A percentile compares a stretch with the other conserved stretches of the same genome.
Conservation (phyloP, 2,113 vertebrate genomes). For the Ammodytes marinus region DNA sequence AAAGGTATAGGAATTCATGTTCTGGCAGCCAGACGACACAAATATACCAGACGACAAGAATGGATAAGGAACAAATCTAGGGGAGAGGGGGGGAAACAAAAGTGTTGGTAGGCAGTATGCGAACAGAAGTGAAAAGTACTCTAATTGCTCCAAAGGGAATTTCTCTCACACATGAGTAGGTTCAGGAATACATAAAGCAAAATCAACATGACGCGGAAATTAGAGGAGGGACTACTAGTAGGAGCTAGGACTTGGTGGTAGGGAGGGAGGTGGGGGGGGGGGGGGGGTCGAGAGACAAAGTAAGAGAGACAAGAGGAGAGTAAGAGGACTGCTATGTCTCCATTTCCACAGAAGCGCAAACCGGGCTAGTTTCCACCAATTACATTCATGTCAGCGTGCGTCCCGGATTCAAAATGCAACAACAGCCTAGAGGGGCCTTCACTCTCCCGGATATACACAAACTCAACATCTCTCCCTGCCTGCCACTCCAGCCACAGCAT, state of each 20-base stretch:
- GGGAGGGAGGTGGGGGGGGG: slow-evolving; percentile 21
- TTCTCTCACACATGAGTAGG: slow-evolving; percentile 42
- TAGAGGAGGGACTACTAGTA: slow-evolving; percentile 10
- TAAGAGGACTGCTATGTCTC: slow-evolving; percentile 61
- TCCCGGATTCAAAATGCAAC: slow-evolving; percentile 82
- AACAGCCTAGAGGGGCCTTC: slow-evolving; percentile 77
- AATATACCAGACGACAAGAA: slow-evolving; percentile 19
- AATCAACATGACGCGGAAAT: slow-evolving; percentile 39
- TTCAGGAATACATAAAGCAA: slow-evolving; percentile 21
- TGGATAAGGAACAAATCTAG: not conserved
- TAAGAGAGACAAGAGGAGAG: slow-evolving; percentile 39
- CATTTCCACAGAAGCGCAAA: slow-evolving; percentile 61
- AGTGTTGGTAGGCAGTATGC: slow-evolving; percentile 1
- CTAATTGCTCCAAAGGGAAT: slow-evolving; percentile 68
- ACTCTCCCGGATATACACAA: slow-evolving; percentile 60
- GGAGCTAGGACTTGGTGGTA: slow-evolving; percentile 2
- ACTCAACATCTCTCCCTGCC: slow-evolving; percentile 53
- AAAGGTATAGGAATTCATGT: slow-evolving; percentile 24
- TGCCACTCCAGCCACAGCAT: slow-evolving; percentile 47
- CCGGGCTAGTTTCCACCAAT: slow-evolving; percentile 82
- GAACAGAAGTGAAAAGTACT: slow-evolving; percentile 21
- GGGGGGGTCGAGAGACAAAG: slow-evolving; percentile 40
- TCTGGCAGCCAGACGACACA: slow-evolving; percentile 1
- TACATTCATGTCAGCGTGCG: slow-evolving; percentile 81
- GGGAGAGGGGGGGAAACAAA: not conserved